These are phyloP conservation scores for Thereuonema tuberculata DNA, from an alignment of 1,140 invertebrate genomes.

Conservation along the genomic window DNA sequence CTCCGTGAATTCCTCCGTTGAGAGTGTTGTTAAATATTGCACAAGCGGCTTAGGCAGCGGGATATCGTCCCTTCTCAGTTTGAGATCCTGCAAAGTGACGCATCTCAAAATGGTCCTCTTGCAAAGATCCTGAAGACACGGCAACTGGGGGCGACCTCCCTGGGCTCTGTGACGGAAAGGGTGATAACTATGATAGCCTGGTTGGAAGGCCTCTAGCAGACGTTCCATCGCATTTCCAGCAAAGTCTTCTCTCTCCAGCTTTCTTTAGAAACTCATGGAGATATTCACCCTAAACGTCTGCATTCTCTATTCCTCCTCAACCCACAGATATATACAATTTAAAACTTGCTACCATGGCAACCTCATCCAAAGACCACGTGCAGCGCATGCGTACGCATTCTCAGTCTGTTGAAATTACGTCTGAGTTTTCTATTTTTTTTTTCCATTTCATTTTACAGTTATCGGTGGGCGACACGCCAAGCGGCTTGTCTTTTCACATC, in stretches of 20 bases:
- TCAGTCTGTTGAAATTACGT: too few relatives aligned
- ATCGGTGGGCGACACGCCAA: too few relatives aligned
- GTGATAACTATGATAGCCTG: conserved; percentile 16
- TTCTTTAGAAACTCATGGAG: too few relatives aligned
- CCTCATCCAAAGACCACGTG: too few relatives aligned
- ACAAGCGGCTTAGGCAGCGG: conserved; percentile 8
- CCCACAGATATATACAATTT: too few relatives aligned
- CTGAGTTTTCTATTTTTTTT: too few relatives aligned
- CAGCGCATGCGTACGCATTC: too few relatives aligned
- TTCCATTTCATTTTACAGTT: too few relatives aligned
- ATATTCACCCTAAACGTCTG: too few relatives aligned
- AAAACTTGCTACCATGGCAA: background rate
- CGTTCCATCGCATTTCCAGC: conserved; percentile 11
- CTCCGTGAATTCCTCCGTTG: conserved; percentile 15
- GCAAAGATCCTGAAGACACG: conserved; percentile 9
- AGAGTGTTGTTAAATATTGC: conserved; percentile 8
- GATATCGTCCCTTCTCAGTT: background rate
- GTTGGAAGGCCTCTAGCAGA: conserved; percentile 10
- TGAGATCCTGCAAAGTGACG: conserved; percentile 9
- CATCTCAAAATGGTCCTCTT: conserved; percentile 12
- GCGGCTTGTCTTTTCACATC: too few relatives aligned
- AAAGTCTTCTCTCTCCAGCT: too few relatives aligned
- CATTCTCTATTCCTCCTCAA: too few relatives aligned
- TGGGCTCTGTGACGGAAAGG: conserved; percentile 7
- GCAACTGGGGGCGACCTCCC: background rate